Evolutionary conservation across 2,113 vertebrate species (phyloP).

Genomic region (Lophotis ruficrista): DNA sequence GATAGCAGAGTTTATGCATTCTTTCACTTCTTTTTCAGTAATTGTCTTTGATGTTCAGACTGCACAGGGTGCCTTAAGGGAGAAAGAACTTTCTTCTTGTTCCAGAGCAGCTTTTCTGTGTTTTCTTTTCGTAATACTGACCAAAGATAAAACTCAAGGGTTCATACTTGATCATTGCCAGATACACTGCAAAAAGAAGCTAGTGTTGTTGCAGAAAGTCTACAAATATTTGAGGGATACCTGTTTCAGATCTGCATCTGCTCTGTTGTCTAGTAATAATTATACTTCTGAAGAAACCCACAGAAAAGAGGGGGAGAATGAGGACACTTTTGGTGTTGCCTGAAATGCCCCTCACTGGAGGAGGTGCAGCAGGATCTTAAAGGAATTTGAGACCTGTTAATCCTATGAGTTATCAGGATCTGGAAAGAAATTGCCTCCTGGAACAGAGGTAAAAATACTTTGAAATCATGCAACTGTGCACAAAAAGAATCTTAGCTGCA

Average conservation of each 20-base stretch:
- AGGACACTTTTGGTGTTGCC: not conserved
- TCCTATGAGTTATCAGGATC: not conserved
- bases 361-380: not conserved
- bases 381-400: not conserved
- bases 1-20: not conserved
- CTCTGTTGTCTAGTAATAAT: not conserved
- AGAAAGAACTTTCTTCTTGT: conserved; percentile 5
- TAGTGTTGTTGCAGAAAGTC: not conserved
- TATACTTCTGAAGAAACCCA: not conserved
- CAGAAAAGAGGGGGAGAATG: not conserved
- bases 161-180: not conserved
- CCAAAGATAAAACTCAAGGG: not conserved
- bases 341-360: not conserved
- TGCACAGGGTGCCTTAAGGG: not conserved
- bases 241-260: not conserved
- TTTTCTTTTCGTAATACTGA: not conserved
- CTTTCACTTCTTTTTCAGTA: not conserved
- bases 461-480: not conserved
- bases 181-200: not conserved
- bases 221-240: not conserved
- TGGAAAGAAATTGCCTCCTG: not conserved
- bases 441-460: not conserved
- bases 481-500: not conserved
- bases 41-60: not conserved
- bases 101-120: not conserved